These are phyloP conservation scores for Chaetops frenatus DNA, from an alignment of 2,113 vertebrate genomes.

Conservation along the genomic window DNA sequence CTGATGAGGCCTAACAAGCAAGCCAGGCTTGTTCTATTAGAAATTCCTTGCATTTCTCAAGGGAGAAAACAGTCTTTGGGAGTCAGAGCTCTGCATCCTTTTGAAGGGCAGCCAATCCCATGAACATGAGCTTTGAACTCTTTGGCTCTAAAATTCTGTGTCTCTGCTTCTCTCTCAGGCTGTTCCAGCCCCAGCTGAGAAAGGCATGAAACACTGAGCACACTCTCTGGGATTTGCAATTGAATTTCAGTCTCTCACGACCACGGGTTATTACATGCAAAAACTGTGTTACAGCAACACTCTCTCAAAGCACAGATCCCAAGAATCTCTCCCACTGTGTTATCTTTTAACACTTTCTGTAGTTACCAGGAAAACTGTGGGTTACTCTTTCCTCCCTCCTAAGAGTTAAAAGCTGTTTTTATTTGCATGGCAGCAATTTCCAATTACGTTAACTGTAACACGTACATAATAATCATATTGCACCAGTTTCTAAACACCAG, in stretches of 20 bases:
- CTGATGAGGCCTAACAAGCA: not conserved
- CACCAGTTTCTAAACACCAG: not conserved
- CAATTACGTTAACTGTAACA: not conserved
- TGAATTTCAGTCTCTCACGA: not conserved
- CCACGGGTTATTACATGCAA: not conserved
- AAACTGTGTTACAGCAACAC: not conserved
- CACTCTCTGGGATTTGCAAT: not conserved
- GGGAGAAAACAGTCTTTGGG: not conserved
- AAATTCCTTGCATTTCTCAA: not conserved
- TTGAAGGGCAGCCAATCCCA: not conserved
- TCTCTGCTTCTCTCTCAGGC: not conserved
- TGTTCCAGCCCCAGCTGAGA: not conserved
- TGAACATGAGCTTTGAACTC: not conserved
- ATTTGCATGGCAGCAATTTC: not conserved
- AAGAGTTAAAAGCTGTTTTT: not conserved
- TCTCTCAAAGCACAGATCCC: not conserved
- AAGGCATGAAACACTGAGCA: not conserved
- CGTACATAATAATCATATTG: not conserved
- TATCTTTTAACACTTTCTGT: not conserved
- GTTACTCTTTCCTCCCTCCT: not conserved
- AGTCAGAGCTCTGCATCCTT: not conserved
- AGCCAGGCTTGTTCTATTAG: not conserved
- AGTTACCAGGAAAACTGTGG: not conserved
- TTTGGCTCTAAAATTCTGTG: not conserved
- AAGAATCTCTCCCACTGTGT: not conserved